Conservation (phyloP, 2,797 vertebrate species). For the Sarcoramphus papa region DNA sequence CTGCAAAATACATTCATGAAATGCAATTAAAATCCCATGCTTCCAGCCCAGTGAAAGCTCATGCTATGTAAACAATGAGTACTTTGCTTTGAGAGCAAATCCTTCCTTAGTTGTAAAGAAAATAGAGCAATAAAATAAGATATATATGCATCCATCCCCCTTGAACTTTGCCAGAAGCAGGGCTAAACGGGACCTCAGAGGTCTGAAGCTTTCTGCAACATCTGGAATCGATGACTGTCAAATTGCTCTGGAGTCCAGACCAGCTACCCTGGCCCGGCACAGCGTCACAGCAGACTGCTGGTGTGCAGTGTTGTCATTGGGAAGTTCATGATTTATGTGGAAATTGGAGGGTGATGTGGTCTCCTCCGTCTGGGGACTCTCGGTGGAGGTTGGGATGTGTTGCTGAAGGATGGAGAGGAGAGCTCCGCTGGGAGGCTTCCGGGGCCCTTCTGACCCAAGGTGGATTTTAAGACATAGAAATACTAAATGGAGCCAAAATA, state of each 20-base stretch:
- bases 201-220: background rate
- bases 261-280: background rate
- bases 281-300: background rate
- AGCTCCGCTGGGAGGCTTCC: background rate
- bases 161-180: background rate
- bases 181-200: background rate
- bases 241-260: background rate
- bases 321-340: background rate
- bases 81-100: slow-evolving; percentile 28
- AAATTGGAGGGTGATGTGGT: background rate
- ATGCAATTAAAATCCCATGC: background rate
- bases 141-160: background rate
- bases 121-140: slow-evolving; percentile 8
- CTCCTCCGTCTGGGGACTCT: background rate
- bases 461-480: background rate
- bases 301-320: background rate
- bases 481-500: background rate
- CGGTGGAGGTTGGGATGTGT: background rate
- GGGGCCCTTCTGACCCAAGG: background rate
- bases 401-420: background rate
- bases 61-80: background rate
- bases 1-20: slow-evolving; percentile 70
- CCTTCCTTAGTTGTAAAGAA: background rate
- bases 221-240: slow-evolving; percentile 9
- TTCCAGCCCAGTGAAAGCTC: background rate